Conservation (phyloP, 2,113 vertebrate genomes). For the Maccullochella peelii region DNA sequence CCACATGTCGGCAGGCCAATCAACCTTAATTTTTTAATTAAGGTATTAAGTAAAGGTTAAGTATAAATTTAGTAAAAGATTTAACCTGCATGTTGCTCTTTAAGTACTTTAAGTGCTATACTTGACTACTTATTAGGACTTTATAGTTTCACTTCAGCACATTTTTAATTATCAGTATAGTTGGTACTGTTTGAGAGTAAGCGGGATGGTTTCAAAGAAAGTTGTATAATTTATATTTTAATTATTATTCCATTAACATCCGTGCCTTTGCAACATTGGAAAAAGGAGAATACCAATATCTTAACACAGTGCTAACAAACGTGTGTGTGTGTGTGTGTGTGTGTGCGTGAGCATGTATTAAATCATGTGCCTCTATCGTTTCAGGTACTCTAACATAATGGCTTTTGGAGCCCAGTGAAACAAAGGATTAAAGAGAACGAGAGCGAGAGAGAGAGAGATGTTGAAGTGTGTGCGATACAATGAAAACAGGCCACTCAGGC, state of each 20-base stretch:
- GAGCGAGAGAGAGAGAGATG: slow-evolving; percentile 11
- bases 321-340: neutral
- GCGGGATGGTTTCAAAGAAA: neutral
- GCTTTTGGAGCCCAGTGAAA: slow-evolving; percentile 60
- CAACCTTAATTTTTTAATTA: no score
- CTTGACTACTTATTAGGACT: neutral
- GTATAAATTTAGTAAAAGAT: no score
- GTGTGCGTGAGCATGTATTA: slow-evolving; percentile 11
- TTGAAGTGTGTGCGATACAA: slow-evolving; percentile 62
- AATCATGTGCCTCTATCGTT: slow-evolving; percentile 38
- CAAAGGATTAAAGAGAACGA: slow-evolving; percentile 57
- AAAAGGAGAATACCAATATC: neutral
- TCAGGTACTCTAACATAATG: slow-evolving; percentile 64
- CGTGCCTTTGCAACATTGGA: neutral
- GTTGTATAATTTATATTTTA: no score
- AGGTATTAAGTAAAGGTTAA: no score
- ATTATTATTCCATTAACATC: neutral
- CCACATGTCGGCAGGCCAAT: no score
- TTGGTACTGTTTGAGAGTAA: neutral
- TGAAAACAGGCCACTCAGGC: slow-evolving; percentile 68
- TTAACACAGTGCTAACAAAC: neutral
- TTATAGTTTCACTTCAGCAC: neutral
- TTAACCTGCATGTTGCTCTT: no score
- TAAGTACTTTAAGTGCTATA: neutral
- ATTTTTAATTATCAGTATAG: neutral